Percentiles rank a stretch among this genome's conserved stretches.
phyloP scores from a whole-genome alignment of 1,140 invertebrate genomes.

The Pachyrhynchus sulphureomaculatus region DNA sequence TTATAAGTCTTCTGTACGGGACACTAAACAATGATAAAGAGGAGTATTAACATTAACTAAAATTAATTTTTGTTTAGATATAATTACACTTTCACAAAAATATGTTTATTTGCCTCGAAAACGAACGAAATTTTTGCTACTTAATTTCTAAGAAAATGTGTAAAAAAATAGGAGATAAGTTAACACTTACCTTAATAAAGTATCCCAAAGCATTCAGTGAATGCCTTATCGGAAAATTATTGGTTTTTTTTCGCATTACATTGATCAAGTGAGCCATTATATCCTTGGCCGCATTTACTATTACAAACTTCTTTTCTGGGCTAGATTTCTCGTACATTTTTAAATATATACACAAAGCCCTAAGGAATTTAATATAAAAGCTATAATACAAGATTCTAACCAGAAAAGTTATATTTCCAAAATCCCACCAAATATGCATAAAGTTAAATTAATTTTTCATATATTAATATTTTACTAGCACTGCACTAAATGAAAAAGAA shows the following conservation, averaged over 20 bases:
- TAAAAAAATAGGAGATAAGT: neutral
- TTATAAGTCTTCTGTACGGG: too few species aligned
- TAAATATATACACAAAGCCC: conserved; percentile 11
- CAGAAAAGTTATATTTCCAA: too few species aligned
- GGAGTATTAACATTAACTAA: too few species aligned
- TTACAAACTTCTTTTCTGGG: conserved; percentile 8
- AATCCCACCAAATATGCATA: too few species aligned
- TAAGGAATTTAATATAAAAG: neutral
- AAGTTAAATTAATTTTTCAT: too few species aligned
- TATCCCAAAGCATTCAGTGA: conserved; percentile 9
- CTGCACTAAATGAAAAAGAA: too few species aligned
- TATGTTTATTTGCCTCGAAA: too few species aligned
- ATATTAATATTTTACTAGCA: too few species aligned
- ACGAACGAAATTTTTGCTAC: too few species aligned
- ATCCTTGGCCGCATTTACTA: neutral
- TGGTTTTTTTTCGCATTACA: conserved; percentile 1
- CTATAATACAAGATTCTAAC: neutral
- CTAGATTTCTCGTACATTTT: neutral
- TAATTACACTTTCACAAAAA: too few species aligned
- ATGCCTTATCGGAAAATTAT: conserved; percentile 4
- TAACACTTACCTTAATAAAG: conserved; percentile 15
- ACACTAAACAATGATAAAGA: too few species aligned
- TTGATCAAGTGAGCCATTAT: neutral
- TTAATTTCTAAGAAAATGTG: neutral
- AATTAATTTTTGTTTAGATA: too few species aligned